A percentile compares a stretch with the other conserved stretches of the same genome.
Evolutionary conservation across 2,888 invertebrate species (phyloP).

Genomic region (Ashinkailepas kermadecensis): DNA sequence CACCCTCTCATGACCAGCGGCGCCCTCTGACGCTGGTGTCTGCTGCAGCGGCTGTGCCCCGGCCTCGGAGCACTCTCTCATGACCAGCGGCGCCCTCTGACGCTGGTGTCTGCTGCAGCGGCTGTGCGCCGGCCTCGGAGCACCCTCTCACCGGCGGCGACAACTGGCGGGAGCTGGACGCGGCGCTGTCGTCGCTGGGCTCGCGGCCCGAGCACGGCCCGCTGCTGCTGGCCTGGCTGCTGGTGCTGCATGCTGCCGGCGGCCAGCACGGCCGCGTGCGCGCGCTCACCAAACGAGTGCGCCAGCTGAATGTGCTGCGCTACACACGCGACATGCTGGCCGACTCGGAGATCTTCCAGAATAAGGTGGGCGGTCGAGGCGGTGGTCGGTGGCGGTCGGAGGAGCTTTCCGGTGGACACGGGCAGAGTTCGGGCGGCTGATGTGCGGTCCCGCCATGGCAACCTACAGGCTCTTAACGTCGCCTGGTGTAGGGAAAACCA

Average conservation of each 20-base stretch:
- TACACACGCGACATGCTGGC: background rate
- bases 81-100: too few relatives aligned
- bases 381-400: too few relatives aligned
- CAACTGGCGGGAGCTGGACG: background rate
- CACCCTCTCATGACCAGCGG: too few relatives aligned
- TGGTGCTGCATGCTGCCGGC: background rate
- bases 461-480: too few relatives aligned
- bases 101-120: background rate
- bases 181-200: background rate
- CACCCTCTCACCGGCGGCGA: background rate
- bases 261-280: background rate
- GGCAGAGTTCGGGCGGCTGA: too few relatives aligned
- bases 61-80: too few relatives aligned
- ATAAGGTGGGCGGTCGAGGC: conserved; percentile 42
- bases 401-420: too few relatives aligned
- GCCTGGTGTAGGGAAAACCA: too few relatives aligned
- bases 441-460: too few relatives aligned
- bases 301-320: background rate
- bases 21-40: too few relatives aligned
- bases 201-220: conserved; percentile 3
- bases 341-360: conserved; percentile 40
- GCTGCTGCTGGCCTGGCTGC: conserved; percentile 18
- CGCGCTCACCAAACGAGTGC: background rate
- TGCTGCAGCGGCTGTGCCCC: too few relatives aligned
- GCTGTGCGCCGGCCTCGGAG: background rate